These are phyloP conservation scores for Ciconia boyciana DNA, from an alignment of 2,113 vertebrate species.

Conservation along the genomic window DNA sequence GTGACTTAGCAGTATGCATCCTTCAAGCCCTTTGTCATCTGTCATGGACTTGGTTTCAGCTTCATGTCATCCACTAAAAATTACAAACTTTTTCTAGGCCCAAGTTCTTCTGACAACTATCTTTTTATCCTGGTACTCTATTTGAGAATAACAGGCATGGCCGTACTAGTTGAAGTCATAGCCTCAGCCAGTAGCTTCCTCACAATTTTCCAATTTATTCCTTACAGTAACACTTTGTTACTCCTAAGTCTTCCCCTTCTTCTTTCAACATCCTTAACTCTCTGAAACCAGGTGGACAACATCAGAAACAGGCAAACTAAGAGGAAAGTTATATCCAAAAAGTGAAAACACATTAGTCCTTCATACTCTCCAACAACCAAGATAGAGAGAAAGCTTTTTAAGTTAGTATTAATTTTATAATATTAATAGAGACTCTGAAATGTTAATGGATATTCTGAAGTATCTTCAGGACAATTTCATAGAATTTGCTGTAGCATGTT, in stretches of 20 bases:
- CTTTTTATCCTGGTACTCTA: background rate
- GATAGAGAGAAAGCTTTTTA: background rate
- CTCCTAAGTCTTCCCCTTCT: background rate
- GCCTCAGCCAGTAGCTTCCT: background rate
- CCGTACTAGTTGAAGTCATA: background rate
- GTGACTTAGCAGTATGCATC: background rate
- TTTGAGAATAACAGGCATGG: background rate
- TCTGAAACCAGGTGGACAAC: background rate
- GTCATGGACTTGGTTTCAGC: background rate
- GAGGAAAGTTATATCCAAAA: background rate
- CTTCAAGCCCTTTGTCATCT: background rate
- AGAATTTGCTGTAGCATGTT: background rate
- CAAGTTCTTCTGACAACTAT: background rate
- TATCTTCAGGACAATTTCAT: background rate
- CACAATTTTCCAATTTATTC: background rate
- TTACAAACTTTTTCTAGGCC: background rate
- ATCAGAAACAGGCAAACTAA: background rate
- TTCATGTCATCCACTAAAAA: background rate
- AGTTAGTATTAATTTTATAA: background rate
- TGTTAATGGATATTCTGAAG: background rate
- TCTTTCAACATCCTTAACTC: background rate
- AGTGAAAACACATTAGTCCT: background rate
- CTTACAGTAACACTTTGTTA: background rate
- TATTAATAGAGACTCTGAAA: background rate
- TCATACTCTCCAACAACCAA: background rate